Base-by-base conservation (phyloP, 1,140 invertebrate genomes). In the Nomia melanderi region DNA sequence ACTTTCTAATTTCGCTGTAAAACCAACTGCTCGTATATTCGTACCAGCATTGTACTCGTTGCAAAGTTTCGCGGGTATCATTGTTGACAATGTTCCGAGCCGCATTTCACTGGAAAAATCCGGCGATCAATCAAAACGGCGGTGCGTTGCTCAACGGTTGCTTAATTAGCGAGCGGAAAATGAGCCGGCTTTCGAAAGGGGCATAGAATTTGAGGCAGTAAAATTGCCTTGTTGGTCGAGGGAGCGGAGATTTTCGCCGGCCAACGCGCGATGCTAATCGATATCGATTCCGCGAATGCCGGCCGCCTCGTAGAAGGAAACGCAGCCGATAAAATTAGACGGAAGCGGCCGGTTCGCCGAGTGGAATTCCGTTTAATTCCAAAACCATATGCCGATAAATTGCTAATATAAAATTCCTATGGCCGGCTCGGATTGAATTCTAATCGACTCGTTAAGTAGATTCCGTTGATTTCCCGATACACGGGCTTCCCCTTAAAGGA, bases 351-450 rank as follows among this genome's bases (percentile, higher is more conserved):
- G 41, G 39, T 53, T 17, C 31, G 47, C 59, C 67, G 7, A 70
- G 60, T 78, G 69, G 76, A 83, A 83, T 82, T 78, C 64, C 60
- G 79, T 78, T 83, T 77, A 66, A 41, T 63, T 77, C 75, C 74
- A 78, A 78, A 83, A 82, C 75, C 39, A 77, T 70, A 77, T 63
- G 67, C 57, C 66, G 67, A 71, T 77, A 70, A 63, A 63, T 69
- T 47, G 64, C 62, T 44, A 57, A 82, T 83, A 83, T 83, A 82
- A 82, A 82, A 59, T 71, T 71, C 36, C 57, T 41, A 36, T 64
- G 65, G 71, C 79, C 79, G 65, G 54, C 65, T 78, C 60, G 69
- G 59, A 67, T 78, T 62, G 69, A 79, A 82, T 69, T 82, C 76
- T 41, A 79, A 81, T 73, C 74, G 81, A 67, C 62, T 77, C 33